Evolutionary conservation across 2,797 vertebrate genomes (phyloP), one percentile per base, ranked within the genome.

Genomic region (Thamnophis elegans): DNA sequence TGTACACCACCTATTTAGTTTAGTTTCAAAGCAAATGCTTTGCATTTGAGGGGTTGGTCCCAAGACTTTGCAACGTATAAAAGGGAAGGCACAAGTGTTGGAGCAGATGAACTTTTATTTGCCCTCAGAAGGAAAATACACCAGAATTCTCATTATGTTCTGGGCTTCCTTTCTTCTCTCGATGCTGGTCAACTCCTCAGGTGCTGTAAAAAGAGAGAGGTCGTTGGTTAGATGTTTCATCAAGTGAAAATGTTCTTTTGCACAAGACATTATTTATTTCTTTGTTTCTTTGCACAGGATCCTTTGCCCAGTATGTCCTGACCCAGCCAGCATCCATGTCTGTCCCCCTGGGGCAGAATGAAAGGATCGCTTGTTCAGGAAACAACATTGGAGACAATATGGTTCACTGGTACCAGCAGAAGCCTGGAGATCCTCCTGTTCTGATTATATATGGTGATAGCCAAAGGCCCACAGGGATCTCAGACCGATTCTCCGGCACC

Each of bases 341-440:
- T 20, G 58, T n/a, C 5, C 1, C 42, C 0, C n/a, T 9, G 28
- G 82, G 59, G 5, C 68, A 36, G 32, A 36, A 73, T 36, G 16
- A 9, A 73, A 73, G 16, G 16, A 73, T 73, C 65, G 32, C 65
- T 32, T 73, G 65, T 32, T 73, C 65, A 73, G 65, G 2, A 32
- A 73, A 73, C n/a, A 16, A 1, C n/a, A 73, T 73, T 73, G n/a
- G 0, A 36, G 0, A 14, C 0, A 73, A 73, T 0, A 1, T 0
- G 8, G n/a, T 73, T 32, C n/a, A 73, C 0, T 73, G 65, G 65
- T 73, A 73, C 14, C 65, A 73, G 6, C 65, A 73, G n/a, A 73
- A 73, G n/a, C n/a, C n/a, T 18, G 65, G n/a, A 16, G 2, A 7
- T 32, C 65, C 14, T 73, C 65, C 65, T 32, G 14, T 73, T 32